phyloP scores from a whole-genome alignment of 53 echinoderm and acorn worm species.

The Mesocentrotus franciscanus region DNA sequence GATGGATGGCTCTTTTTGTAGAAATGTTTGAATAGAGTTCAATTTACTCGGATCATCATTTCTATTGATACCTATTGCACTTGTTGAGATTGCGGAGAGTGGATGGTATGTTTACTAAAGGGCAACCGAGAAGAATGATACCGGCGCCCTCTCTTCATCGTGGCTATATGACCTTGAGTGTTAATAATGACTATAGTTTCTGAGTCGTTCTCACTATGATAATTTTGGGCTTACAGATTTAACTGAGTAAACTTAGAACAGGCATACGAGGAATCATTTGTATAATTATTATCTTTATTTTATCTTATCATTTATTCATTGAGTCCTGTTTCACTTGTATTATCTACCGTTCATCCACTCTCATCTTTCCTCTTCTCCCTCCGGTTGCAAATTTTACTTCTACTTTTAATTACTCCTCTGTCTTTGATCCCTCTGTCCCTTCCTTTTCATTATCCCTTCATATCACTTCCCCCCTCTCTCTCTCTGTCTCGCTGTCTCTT shows the following conservation, averaged over 20 bases:
- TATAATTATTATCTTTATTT: background rate
- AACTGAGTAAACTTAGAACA: no score
- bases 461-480: constrained; percentile 9
- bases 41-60: background rate
- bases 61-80: background rate
- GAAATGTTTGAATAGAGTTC: background rate
- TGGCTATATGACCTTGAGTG: background rate
- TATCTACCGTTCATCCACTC: background rate
- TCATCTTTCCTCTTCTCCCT: background rate
- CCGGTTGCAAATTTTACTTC: no score
- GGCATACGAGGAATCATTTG: background rate
- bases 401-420: no score
- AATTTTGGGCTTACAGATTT: no score
- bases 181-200: no score
- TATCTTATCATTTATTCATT: no score
- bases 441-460: background rate
- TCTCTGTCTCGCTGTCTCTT: background rate
- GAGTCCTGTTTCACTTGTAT: no score
- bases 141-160: background rate
- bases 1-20: background rate
- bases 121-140: background rate
- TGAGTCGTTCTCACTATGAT: no score
- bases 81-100: background rate
- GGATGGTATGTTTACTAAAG: background rate
- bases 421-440: background rate